These are phyloP conservation scores for Lates japonicus DNA, from an alignment of 2,797 vertebrate species.

Conservation along the genomic window DNA sequence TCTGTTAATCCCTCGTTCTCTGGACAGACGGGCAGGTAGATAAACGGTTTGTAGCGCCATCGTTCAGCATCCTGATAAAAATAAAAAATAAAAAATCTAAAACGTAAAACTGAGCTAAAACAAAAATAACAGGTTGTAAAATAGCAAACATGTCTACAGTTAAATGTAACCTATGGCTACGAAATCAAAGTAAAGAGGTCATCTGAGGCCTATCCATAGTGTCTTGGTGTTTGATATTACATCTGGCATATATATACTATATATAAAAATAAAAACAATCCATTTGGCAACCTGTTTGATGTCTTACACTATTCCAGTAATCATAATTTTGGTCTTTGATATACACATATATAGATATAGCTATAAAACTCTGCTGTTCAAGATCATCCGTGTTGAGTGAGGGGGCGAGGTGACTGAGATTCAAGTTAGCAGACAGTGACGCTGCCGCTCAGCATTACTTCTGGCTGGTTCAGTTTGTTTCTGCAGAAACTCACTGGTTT, in stretches of 20 bases:
- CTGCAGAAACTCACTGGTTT: constrained; percentile 20
- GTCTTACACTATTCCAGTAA: constrained; percentile 77
- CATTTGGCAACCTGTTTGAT: constrained; percentile 73
- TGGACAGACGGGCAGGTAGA: constrained; percentile 38
- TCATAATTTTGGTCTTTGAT: constrained; percentile 84
- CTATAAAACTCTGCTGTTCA: constrained; percentile 77
- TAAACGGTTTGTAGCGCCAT: constrained; percentile 16
- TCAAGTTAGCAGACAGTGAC: constrained; percentile 86
- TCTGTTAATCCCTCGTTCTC: constrained; percentile 24
- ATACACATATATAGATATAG: constrained; percentile 80
- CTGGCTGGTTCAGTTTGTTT: constrained; percentile 10
- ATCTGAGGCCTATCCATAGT: constrained; percentile 80
- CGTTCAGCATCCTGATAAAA: constrained; percentile 33
- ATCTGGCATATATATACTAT: constrained; percentile 77
- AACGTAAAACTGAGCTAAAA: constrained; percentile 78
- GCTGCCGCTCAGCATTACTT: constrained; percentile 48
- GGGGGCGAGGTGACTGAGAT: constrained; percentile 51
- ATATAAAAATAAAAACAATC: constrained; percentile 71
- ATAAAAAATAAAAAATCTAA: constrained; percentile 23
- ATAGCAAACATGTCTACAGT: constrained; percentile 78
- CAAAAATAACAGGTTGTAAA: constrained; percentile 62
- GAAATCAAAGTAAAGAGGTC: constrained; percentile 57
- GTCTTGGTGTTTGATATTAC: constrained; percentile 76
- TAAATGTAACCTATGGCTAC: constrained; percentile 86
- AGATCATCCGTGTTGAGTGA: constrained; percentile 42